phyloP scores from a whole-genome alignment of 2,888 invertebrate species.

The Amaurobius ferox region DNA sequence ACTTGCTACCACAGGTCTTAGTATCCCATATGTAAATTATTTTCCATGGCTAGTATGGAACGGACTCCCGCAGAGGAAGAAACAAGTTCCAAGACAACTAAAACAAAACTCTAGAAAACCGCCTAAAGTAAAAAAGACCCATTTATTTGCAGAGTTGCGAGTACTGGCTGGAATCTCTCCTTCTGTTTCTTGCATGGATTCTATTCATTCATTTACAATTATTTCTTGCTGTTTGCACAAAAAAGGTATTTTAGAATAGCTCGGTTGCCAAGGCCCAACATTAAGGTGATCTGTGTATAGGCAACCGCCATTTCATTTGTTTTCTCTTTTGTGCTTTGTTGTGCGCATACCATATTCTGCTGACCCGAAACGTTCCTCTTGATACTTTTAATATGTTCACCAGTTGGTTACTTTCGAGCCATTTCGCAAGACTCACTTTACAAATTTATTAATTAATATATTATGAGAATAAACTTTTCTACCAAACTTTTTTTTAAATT shows the following conservation, averaged over 20 bases:
- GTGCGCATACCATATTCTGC: conserved; percentile 18
- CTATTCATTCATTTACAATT: conserved; percentile 69
- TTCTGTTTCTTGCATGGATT: conserved; percentile 62
- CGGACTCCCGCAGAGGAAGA: no score
- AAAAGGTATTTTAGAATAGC: conserved; percentile 68
- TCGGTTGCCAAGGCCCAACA: conserved; percentile 42
- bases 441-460: no score
- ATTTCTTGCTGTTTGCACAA: conserved; percentile 70
- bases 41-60: no score
- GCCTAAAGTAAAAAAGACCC: conserved; percentile 39
- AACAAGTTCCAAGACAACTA: no score
- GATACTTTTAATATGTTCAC: no score
- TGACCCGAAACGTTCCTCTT: conserved; percentile 67
- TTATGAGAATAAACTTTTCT: no score
- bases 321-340: not conserved
- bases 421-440: no score
- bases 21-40: no score
- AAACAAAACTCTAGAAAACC: no score
- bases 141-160: conserved; percentile 69
- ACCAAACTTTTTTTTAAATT: no score
- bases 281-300: conserved; percentile 34
- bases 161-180: conserved; percentile 7
- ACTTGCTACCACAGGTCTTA: no score
- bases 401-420: no score
- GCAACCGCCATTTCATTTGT: not conserved